Base-by-base conservation (phyloP, 2,113 vertebrate species). In the Recurvirostra avosetta region DNA sequence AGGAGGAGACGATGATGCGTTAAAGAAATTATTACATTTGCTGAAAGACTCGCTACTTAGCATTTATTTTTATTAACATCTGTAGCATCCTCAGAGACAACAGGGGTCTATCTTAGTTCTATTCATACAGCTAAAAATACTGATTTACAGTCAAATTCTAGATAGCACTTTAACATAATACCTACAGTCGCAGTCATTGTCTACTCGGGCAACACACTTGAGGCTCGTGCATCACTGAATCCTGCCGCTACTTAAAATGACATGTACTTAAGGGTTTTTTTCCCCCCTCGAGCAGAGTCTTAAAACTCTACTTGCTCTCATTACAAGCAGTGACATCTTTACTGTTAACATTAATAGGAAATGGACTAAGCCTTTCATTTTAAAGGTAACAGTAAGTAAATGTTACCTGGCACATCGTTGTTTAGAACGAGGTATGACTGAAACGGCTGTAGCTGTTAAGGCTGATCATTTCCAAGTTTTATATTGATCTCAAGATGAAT, bases 381-480 rank as follows among this genome's bases (percentile, higher is more conserved):
- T 36, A 77, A 82, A 80, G 36, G 32, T 76, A 77, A 45, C 15
- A n/a, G 77, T 2, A 56, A 12, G 30, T n/a, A 59, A 59, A 59
- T 0, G 0, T 50, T 50, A 70, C 67, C 78, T 71, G 23, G 32
- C 27, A 58, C 3, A 0, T n/a, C 55, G 43, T 45, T 47, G 26
- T 43, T 86, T 52, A 55, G 75, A 56, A 38, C 7, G 34, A 32
- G 15, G 12, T 17, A 66, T 18, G 40, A 56, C 75, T 79, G 58
- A 40, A 78, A 68, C n/a, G 66, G 66, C 50, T 76, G 47, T 62
- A 61, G 2, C 14, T 47, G 11, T 14, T 73, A 21, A 53, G 8
- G 41, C 10, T 67, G 67, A 65, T 41, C 9, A 34, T 63, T 78
- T 71, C 47, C 49, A 81, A n/a, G 25, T 17, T 86, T 75, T 53